Base-by-base conservation (phyloP, 1,140 invertebrate species). In the Sinella curviseta region DNA sequence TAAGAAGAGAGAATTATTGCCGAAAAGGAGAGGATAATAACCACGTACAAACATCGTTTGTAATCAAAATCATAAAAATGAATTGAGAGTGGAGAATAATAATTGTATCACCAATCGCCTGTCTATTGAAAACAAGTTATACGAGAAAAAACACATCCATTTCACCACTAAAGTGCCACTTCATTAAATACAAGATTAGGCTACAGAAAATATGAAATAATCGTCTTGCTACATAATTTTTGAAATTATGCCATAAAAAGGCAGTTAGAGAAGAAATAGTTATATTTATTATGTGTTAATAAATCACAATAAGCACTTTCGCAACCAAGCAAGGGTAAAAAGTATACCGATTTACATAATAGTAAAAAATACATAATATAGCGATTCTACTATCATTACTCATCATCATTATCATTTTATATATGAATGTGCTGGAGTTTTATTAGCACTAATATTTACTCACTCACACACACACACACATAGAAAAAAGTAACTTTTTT, bases 101-200 rank as follows among this genome's bases (percentile, higher is more conserved):
- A 12, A 12, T 70, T 70, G 31, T 70, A 70, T 70, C 65, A 30
- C 65, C 65, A 70, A 70, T 70, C 65, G 65, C 65, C 65, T 70
- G 65, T 70, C 65, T 70, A 70, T 26, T 70, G 65, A 70, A 70
- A 70, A 70, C 65, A 33, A 70, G 65, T 70, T 70, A 70, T 70
- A 70, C 65, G 65, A 70, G 65, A 70, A 31, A 70, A 70, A 70
- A 70, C 65, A 70, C 65, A 70, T 70, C 65, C 65, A 70, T 70
- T 70, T 70, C 31, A 70, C 31, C 65, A 70, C 65, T 70, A 70
- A 70, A 70, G 65, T 70, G 65, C 65, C 65, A 70, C 65, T 70
- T 70, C 4, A 70, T 31, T 33, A n/a, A n/a, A 65, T 65, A n/a
- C 8, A 65, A 4, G 8, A n/a, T 65, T 65, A 65, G 57, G 57